Conservation (phyloP, 2,113 vertebrate genomes). For the Eurystomus gularis region DNA sequence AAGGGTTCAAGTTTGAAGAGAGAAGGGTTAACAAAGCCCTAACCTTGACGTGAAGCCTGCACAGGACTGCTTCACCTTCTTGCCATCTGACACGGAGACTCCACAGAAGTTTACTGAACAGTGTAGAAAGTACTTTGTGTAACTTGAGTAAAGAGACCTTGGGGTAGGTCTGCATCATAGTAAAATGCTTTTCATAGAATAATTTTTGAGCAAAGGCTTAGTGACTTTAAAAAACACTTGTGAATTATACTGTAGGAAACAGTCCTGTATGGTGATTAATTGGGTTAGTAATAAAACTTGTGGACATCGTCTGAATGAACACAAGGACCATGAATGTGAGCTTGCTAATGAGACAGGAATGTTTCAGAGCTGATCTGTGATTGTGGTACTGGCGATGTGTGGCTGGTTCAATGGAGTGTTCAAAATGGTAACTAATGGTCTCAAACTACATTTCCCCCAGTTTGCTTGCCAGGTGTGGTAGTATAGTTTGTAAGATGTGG, state of each 20-base stretch:
- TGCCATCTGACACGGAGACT: not conserved
- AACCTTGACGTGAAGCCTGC: not conserved
- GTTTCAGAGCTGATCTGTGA: not conserved
- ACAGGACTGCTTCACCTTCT: not conserved
- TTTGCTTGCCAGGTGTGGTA: not conserved
- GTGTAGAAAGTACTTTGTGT: not conserved
- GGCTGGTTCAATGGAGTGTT: rapidly evolving
- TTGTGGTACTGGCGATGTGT: not conserved
- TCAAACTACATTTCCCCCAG: not conserved
- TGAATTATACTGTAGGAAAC: not conserved
- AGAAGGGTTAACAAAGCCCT: not conserved
- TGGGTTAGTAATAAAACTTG: not conserved
- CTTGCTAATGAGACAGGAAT: not conserved
- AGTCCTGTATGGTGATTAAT: not conserved
- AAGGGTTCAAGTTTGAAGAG: not conserved
- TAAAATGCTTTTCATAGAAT: not conserved
- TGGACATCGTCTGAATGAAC: rapidly evolving
- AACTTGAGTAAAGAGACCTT: not conserved
- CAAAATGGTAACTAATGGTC: not conserved
- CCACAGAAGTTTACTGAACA: not conserved
- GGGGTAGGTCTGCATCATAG: not conserved
- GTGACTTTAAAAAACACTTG: not conserved
- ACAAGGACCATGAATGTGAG: not conserved
- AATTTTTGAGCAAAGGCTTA: not conserved
- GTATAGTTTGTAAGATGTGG: too few relatives aligned